A percentile compares a stretch with the other conserved stretches of the same genome.
phyloP scores from a whole-genome alignment of 53 echinoderm and acorn worm species.

The Crossaster papposus region DNA sequence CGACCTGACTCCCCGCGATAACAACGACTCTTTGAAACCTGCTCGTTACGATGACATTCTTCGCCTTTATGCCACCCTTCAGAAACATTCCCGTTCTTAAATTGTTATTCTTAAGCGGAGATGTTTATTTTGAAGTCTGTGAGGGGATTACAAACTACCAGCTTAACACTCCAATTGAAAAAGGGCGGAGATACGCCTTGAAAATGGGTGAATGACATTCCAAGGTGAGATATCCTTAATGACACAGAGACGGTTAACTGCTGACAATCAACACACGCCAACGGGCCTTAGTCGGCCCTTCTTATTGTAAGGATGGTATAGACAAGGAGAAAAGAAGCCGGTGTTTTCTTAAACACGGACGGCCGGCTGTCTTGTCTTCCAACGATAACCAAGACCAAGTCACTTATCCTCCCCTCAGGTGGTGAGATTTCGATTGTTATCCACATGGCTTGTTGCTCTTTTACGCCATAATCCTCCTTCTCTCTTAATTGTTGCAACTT shows the following conservation, averaged over 20 bases:
- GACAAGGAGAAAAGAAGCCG: constrained; percentile 6
- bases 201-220: constrained; percentile 1
- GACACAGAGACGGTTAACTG: constrained; percentile 32
- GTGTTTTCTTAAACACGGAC: constrained; percentile 34
- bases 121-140: constrained; percentile 42
- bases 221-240: constrained; percentile 39
- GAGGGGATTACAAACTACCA: constrained; percentile 56
- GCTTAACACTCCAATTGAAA: constrained; percentile 35
- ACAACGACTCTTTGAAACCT: background rate
- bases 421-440: constrained; percentile 25
- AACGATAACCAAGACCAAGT: background rate
- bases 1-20: background rate
- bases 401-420: constrained; percentile 45
- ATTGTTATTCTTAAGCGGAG: background rate
- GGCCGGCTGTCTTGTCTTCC: background rate
- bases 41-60: background rate
- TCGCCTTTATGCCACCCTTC: background rate
- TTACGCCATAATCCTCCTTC: constrained; percentile 33
- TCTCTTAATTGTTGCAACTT: background rate
- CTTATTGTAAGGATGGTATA: background rate
- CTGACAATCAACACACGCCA: constrained; percentile 37
- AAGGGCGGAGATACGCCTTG: background rate
- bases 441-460: constrained; percentile 61
- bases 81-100: background rate
- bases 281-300: background rate